Evolutionary conservation across 2,888 invertebrate genomes (phyloP).

Genomic region (Tridacna gigas): DNA sequence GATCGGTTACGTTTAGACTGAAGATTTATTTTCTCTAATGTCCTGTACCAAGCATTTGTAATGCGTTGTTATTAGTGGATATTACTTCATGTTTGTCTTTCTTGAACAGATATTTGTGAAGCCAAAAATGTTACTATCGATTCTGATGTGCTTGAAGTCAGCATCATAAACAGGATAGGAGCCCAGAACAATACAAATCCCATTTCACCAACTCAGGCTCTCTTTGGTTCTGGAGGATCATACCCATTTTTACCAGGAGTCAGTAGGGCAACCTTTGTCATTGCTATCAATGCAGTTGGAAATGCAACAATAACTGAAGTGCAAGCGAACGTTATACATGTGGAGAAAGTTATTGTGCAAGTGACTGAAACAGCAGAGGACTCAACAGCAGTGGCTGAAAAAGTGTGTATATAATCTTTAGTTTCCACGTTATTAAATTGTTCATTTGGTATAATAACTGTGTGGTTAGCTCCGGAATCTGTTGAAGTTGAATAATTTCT

Average conservation of each 20-base stretch:
- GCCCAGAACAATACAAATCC: neutral
- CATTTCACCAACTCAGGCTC: constrained; percentile 28
- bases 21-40: too few species aligned
- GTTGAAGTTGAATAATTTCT: too few species aligned
- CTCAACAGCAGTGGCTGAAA: constrained; percentile 7
- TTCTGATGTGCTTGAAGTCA: constrained; percentile 17
- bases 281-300: constrained; percentile 8
- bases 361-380: constrained; percentile 1
- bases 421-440: too few species aligned
- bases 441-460: too few species aligned
- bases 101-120: constrained; percentile 27
- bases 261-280: constrained; percentile 12
- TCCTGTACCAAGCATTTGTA: too few species aligned
- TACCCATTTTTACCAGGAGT: constrained; percentile 22
- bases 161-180: constrained; percentile 18
- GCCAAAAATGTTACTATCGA: constrained; percentile 12
- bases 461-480: too few species aligned
- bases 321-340: constrained; percentile 11
- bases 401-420: constrained; percentile 14
- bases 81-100: too few species aligned
- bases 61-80: too few species aligned
- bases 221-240: constrained; percentile 23
- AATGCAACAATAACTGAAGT: constrained; percentile 27
- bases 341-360: constrained; percentile 8
- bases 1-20: too few species aligned